Conservation (phyloP, 2,113 vertebrate species). For the Erpornis zantholeuca region DNA sequence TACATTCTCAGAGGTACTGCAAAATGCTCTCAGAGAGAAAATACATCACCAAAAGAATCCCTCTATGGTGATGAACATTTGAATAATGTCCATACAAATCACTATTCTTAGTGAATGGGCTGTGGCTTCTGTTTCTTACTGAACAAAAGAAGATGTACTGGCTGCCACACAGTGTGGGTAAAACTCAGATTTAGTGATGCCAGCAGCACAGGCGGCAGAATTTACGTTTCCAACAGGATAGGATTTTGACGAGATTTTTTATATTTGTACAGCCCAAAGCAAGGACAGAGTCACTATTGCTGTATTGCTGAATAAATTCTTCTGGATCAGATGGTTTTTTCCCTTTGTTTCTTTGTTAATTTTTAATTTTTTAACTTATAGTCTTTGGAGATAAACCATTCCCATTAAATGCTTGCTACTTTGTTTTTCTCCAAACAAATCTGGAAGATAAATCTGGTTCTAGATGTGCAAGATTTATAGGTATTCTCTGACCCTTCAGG, state of each 20-base stretch:
- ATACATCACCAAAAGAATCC: neutral
- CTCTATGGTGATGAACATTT: neutral
- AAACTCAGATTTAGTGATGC: neutral
- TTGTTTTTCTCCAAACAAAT: neutral
- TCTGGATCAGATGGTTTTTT: neutral
- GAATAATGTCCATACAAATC: neutral
- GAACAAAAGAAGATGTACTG: conserved; percentile 9
- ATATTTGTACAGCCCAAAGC: neutral
- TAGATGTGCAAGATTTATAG: neutral
- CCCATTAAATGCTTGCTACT: neutral
- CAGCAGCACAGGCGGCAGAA: neutral
- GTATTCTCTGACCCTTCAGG: neutral
- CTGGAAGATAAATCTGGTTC: neutral
- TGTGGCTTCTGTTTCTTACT: neutral
- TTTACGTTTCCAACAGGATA: neutral
- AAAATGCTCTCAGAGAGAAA: neutral
- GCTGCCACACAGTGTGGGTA: neutral
- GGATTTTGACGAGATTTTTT: neutral
- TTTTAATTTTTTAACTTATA: neutral
- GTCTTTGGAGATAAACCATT: neutral
- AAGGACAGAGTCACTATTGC: neutral
- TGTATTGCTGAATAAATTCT: neutral
- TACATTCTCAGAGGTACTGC: neutral
- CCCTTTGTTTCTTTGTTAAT: neutral
- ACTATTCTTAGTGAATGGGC: neutral